Evolutionary conservation across 2,888 invertebrate genomes (phyloP).

Genomic region (Physocephala rufipes): DNA sequence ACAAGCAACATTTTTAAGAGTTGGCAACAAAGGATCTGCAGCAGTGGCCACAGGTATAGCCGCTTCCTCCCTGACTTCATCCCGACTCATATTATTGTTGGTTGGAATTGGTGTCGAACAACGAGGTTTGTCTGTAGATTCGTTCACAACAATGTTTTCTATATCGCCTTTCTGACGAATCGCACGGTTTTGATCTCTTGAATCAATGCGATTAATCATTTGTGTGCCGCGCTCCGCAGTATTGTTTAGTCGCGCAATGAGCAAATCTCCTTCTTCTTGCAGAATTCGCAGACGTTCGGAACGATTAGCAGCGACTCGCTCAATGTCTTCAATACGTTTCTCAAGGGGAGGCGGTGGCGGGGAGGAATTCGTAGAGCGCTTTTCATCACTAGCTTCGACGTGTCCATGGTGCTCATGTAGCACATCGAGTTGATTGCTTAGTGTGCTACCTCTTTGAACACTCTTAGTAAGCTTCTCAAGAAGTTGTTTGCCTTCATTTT

Average conservation of each 20-base stretch:
- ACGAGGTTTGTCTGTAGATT: slow-evolving; percentile 35
- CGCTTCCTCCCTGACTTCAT: slow-evolving; percentile 39
- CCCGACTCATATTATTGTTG: not conserved
- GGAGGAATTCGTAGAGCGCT: not conserved
- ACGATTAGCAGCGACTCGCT: slow-evolving; percentile 56
- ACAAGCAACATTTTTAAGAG: slow-evolving; percentile 53
- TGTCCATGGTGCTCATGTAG: slow-evolving; percentile 56
- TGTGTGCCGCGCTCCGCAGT: slow-evolving; percentile 59
- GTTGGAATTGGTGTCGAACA: not conserved
- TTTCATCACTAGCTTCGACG: slow-evolving; percentile 19
- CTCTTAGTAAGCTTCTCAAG: slow-evolving; percentile 64
- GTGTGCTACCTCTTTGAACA: slow-evolving; percentile 52
- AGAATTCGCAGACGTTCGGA: slow-evolving; percentile 67
- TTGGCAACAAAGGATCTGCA: slow-evolving; percentile 44
- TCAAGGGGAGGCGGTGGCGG: slow-evolving; percentile 23
- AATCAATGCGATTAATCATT: slow-evolving; percentile 59
- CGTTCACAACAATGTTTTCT: slow-evolving; percentile 31
- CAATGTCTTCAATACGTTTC: slow-evolving; percentile 58
- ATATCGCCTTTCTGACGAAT: slow-evolving; percentile 37
- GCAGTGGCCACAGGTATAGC: slow-evolving; percentile 30
- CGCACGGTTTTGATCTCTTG: slow-evolving; percentile 54
- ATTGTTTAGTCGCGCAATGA: slow-evolving; percentile 68
- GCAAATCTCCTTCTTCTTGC: slow-evolving; percentile 82
- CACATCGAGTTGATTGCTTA: slow-evolving; percentile 55
- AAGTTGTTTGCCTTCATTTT: slow-evolving; percentile 81